phyloP scores from a whole-genome alignment of 2,797 vertebrate species.

The Oryzias dopingdopingensis region DNA sequence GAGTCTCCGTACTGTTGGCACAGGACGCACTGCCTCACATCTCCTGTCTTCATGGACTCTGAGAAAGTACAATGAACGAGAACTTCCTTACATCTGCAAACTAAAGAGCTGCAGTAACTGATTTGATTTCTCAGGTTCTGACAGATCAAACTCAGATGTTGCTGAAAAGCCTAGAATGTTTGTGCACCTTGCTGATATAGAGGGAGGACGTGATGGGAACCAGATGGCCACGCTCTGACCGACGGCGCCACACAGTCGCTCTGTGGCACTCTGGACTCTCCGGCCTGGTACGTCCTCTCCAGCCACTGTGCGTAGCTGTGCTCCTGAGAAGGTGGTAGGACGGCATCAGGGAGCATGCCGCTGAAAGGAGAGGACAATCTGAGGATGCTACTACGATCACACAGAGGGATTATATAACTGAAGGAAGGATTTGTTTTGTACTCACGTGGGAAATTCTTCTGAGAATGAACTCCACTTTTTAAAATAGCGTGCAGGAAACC shows the following conservation, averaged over 20 bases:
- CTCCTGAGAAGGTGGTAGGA: constrained; percentile 87
- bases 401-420: too few relatives aligned
- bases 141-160: too few relatives aligned
- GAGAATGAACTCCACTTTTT: constrained; percentile 78
- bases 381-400: too few relatives aligned
- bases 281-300: constrained; percentile 65
- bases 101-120: background rate
- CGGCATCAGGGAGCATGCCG: constrained; percentile 85
- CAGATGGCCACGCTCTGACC: constrained; percentile 16
- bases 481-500: constrained; percentile 79
- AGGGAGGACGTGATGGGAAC: constrained; percentile 1
- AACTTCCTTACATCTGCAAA: constrained; percentile 1
- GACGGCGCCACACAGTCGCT: constrained; percentile 1
- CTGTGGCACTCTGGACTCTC: constrained; percentile 57
- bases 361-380: constrained; percentile 51
- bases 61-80: background rate
- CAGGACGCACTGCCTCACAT: constrained; percentile 84
- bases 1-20: constrained; percentile 87
- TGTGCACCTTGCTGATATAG: constrained; percentile 56
- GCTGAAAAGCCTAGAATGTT: background rate
- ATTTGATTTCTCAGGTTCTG: background rate
- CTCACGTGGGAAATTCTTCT: constrained; percentile 81
- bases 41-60: constrained; percentile 57
- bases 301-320: constrained; percentile 92
- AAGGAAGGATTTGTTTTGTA: background rate